Evolutionary conservation across 2,797 vertebrate genomes (phyloP).

Genomic region (Nothura maculosa): DNA sequence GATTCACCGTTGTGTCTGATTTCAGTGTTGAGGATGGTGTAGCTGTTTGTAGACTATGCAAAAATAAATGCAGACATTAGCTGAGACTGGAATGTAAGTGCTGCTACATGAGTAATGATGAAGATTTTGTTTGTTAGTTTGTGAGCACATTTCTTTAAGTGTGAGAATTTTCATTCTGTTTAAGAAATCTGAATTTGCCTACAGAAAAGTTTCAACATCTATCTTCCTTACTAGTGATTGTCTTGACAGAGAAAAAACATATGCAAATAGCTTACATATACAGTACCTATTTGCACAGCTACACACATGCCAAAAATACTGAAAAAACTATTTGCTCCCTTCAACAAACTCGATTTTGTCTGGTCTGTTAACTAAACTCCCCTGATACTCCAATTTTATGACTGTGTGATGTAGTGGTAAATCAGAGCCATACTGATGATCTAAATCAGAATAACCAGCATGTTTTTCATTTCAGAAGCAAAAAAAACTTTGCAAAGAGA

Average conservation of each 20-base stretch:
- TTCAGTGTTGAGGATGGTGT: rapidly evolving
- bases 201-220: rapidly evolving
- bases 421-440: conserved; percentile 28
- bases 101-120: rapidly evolving
- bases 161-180: neutral
- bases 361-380: conserved; percentile 16
- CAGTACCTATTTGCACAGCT: neutral
- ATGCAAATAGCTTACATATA: neutral
- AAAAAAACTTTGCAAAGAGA: neutral
- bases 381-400: conserved; percentile 35
- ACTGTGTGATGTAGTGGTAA: conserved; percentile 51
- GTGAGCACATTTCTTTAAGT: neutral
- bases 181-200: neutral
- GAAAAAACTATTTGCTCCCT: neutral
- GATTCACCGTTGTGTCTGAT: neutral
- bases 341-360: conserved; percentile 20
- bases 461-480: conserved; percentile 51
- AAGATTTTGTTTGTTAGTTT: neutral
- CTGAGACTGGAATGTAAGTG: neutral
- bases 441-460: conserved; percentile 61
- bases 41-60: neutral
- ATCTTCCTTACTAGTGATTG: neutral
- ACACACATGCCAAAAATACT: neutral
- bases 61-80: neutral
- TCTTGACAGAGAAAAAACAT: neutral